Conservation (phyloP, 2,113 vertebrate species). For the Ginglymostoma cirratum region DNA sequence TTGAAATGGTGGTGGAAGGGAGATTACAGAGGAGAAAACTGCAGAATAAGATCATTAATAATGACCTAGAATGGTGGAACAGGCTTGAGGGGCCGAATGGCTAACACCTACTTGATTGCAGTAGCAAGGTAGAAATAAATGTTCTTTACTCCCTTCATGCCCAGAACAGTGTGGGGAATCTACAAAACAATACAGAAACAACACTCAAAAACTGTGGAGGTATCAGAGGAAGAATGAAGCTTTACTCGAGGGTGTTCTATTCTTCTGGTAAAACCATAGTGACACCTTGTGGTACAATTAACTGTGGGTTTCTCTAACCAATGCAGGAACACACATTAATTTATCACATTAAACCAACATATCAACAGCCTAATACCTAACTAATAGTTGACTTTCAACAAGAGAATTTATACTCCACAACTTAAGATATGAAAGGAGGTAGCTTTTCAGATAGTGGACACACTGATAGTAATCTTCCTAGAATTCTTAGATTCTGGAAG, state of each 20-base stretch:
- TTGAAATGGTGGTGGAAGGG: not conserved
- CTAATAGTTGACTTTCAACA: not conserved
- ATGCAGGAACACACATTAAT: not conserved
- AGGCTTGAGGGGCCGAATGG: too few relatives aligned
- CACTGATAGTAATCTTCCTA: too few relatives aligned
- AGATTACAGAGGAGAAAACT: not conserved
- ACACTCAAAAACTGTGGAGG: not conserved
- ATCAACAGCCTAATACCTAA: not conserved
- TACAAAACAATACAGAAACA: not conserved
- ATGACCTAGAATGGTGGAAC: too few relatives aligned
- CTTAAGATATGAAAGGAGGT: too few relatives aligned
- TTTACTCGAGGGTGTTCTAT: not conserved
- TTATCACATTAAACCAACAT: not conserved
- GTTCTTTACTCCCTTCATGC: not conserved
- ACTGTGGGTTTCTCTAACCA: not conserved
- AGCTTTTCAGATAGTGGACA: too few relatives aligned
- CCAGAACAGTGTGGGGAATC: not conserved
- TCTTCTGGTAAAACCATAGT: not conserved
- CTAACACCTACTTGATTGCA: not conserved
- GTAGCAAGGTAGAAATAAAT: not conserved
- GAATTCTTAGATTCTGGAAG: too few relatives aligned
- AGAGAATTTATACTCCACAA: too few relatives aligned
- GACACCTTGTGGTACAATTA: slow-evolving; percentile 18
- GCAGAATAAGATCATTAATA: not conserved
- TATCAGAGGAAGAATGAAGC: not conserved